phyloP scores from a whole-genome alignment of 1,140 invertebrate species.

The Drosophila lowei region DNA sequence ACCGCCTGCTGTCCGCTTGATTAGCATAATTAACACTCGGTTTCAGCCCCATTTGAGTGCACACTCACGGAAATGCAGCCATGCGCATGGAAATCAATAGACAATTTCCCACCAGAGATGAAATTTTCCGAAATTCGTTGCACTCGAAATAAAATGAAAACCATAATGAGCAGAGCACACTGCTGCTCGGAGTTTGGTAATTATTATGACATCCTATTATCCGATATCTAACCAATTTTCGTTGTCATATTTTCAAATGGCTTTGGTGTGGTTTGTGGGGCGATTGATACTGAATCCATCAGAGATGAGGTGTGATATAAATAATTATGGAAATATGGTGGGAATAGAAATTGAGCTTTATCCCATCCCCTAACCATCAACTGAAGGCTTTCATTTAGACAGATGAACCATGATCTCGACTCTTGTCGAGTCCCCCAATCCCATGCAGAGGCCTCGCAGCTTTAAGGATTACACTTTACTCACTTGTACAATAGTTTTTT shows the following conservation, averaged over 20 bases:
- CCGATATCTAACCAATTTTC: constrained; percentile 14
- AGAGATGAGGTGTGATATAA: too few relatives aligned
- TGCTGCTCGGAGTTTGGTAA: constrained; percentile 12
- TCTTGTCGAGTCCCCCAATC: too few relatives aligned
- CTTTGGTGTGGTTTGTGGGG: constrained; percentile 1
- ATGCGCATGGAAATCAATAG: constrained; percentile 4
- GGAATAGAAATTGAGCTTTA: too few relatives aligned
- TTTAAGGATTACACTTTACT: neutral
- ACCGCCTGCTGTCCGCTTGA: constrained; percentile 30
- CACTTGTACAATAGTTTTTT: constrained; percentile 28
- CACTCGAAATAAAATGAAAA: constrained; percentile 11
- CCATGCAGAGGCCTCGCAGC: neutral
- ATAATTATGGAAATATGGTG: too few relatives aligned
- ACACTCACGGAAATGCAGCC: constrained; percentile 23
- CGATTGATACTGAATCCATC: neutral
- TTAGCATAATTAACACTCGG: constrained; percentile 51
- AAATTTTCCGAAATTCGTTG: constrained; percentile 2
- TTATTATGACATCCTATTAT: constrained; percentile 22
- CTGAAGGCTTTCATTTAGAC: too few relatives aligned
- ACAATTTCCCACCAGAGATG: constrained; percentile 23
- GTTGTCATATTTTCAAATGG: neutral
- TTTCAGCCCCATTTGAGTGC: constrained; percentile 17
- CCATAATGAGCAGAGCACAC: neutral
- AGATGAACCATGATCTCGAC: neutral
- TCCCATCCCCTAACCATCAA: too few relatives aligned